Evolutionary conservation across 2,888 invertebrate species (phyloP).

Genomic region (Lottia gigantea): DNA sequence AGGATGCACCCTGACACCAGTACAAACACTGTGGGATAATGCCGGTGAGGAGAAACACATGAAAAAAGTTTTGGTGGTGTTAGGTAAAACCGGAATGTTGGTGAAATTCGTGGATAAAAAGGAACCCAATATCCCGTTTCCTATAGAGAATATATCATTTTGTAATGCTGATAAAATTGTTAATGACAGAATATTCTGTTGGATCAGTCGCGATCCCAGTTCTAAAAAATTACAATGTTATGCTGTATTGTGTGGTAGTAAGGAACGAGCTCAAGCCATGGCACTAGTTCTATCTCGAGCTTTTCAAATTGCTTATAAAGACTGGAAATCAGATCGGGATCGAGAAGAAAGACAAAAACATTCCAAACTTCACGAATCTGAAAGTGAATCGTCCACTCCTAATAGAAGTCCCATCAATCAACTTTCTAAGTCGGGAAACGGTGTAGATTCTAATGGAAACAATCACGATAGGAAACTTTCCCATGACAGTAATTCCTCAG

Average conservation of each 20-base stretch:
- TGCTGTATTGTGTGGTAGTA: constrained; percentile 53
- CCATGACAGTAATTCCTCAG: not conserved
- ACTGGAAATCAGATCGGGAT: constrained; percentile 50
- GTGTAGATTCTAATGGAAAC: not conserved
- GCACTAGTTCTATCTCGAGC: constrained; percentile 52
- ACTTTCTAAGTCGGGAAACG: not conserved
- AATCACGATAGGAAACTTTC: not conserved
- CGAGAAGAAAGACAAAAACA: constrained; percentile 23
- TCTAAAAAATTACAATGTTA: constrained; percentile 41
- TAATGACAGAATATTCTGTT: constrained; percentile 56
- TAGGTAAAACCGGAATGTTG: constrained; percentile 44
- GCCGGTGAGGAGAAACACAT: constrained; percentile 46
- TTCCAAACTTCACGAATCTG: not conserved
- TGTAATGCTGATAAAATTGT: constrained; percentile 52
- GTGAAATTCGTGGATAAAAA: constrained; percentile 46
- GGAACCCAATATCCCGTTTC: constrained; percentile 35
- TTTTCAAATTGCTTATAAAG: constrained; percentile 60
- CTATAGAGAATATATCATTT: constrained; percentile 58
- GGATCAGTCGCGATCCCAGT: constrained; percentile 47
- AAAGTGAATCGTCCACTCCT: not conserved
- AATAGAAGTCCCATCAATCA: not conserved
- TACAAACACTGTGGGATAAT: constrained; percentile 60
- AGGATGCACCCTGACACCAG: constrained; percentile 52
- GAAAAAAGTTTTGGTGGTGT: constrained; percentile 39
- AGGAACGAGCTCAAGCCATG: constrained; percentile 54